phyloP scores from a whole-genome alignment of 2,797 vertebrate species.

The Myotis vivesi region DNA sequence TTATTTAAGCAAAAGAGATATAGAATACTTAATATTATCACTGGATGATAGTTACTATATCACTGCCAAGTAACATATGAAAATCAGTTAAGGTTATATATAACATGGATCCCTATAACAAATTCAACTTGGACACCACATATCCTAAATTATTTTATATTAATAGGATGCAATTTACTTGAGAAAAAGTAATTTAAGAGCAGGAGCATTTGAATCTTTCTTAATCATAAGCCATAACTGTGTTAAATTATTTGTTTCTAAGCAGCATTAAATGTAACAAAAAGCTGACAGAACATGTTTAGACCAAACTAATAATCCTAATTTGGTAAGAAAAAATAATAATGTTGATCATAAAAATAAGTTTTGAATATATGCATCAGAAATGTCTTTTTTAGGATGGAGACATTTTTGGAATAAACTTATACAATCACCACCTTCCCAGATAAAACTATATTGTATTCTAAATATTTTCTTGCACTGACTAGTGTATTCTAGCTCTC shows the following conservation, averaged over 20 bases:
- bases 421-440: background rate
- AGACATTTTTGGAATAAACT: background rate
- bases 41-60: background rate
- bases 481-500: background rate
- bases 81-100: background rate
- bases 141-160: background rate
- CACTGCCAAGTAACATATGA: background rate
- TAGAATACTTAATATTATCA: background rate
- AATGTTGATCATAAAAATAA: background rate
- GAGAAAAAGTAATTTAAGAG: background rate
- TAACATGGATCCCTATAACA: background rate
- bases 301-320: background rate
- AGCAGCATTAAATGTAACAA: background rate
- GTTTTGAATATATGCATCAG: background rate
- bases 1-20: background rate
- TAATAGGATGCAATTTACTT: background rate
- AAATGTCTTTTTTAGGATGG: background rate
- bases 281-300: background rate
- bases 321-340: constrained; percentile 18
- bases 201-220: background rate
- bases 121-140: background rate
- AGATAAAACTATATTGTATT: background rate
- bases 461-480: background rate
- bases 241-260: background rate
- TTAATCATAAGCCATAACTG: background rate